Conservation (phyloP, 2,113 vertebrate species). For the Chlamydotis undulata region DNA sequence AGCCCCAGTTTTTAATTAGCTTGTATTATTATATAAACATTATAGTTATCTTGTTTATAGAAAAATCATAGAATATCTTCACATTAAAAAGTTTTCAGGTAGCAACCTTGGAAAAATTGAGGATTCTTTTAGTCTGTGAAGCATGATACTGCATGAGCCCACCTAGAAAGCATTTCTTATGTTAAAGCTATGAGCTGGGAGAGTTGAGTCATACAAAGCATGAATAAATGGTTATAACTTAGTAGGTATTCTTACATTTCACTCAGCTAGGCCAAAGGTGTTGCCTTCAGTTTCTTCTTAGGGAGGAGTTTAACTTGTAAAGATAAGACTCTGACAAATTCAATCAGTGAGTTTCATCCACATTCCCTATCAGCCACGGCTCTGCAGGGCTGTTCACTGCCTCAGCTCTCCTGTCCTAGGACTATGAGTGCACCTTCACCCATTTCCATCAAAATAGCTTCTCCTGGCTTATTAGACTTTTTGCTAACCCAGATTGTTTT, state of each 20-base stretch:
- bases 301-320: not conserved
- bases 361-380: not conserved
- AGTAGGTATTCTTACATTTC: not conserved
- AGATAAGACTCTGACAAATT: not conserved
- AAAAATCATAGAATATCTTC: not conserved
- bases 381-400: not conserved
- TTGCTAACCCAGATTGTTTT: not conserved
- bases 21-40: not conserved
- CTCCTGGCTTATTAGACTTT: not conserved
- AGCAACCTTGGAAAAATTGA: not conserved
- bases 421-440: not conserved
- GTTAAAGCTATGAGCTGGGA: not conserved
- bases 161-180: not conserved
- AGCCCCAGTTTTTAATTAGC: not conserved
- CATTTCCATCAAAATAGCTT: not conserved
- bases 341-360: not conserved
- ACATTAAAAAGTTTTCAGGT: not conserved
- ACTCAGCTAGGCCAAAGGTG: not conserved
- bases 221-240: not conserved
- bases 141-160: not conserved
- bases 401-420: not conserved
- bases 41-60: not conserved
- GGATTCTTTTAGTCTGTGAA: not conserved
- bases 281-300: not conserved
- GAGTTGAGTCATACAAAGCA: not conserved